Conservation (phyloP, 2,888 invertebrate species). For the Meteorus cinctellus region DNA sequence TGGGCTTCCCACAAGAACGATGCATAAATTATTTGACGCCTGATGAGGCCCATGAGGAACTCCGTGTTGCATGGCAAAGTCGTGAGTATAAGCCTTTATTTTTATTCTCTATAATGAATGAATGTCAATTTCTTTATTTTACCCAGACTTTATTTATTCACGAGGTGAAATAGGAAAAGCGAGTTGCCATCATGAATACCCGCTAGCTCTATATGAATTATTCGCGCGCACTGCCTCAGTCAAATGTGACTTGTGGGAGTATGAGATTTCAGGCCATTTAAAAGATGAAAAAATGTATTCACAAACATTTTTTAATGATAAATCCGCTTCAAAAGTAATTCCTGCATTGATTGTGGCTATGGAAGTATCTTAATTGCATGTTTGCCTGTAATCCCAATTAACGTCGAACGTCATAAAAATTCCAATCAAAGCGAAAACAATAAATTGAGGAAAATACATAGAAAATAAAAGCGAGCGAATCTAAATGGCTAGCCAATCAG, state of each 20-base stretch:
- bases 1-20: conserved; percentile 81
- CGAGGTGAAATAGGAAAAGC: background rate
- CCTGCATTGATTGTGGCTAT: background rate
- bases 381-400: background rate
- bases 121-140: background rate
- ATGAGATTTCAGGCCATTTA: background rate
- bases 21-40: conserved; percentile 89
- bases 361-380: background rate
- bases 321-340: background rate
- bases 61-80: conserved; percentile 83
- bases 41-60: conserved; percentile 80
- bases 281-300: background rate
- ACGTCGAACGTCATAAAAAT: background rate
- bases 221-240: background rate
- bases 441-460: background rate
- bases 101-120: background rate
- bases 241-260: background rate
- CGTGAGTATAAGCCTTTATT: conserved; percentile 63
- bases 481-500: conserved; percentile 39
- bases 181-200: background rate
- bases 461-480: conserved; percentile 24
- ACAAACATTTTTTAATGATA: background rate
- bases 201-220: background rate
- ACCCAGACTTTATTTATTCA: background rate
- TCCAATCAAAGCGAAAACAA: conserved; percentile 10